Percentiles rank a stretch among this genome's conserved stretches.
phyloP scores from a whole-genome alignment of 2,888 invertebrate genomes.

The Ganaspis brasiliensis region DNA sequence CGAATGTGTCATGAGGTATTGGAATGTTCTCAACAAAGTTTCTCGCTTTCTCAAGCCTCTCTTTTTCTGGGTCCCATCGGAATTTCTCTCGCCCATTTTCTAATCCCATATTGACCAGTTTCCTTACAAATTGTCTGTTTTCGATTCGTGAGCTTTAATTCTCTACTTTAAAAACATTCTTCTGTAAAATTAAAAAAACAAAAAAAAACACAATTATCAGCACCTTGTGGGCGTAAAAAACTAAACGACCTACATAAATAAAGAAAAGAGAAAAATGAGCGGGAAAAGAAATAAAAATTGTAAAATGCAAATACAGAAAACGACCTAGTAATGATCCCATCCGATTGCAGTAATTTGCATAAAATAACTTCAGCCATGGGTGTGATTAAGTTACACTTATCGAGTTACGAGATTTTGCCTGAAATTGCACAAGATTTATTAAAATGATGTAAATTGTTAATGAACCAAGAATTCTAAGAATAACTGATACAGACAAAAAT shows the following conservation, averaged over 20 bases:
- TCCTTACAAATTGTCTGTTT: slow-evolving; percentile 9
- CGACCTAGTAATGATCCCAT: slow-evolving; percentile 11
- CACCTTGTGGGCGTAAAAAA: neutral
- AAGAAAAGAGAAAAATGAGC: slow-evolving; percentile 22
- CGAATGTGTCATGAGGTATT: slow-evolving; percentile 40
- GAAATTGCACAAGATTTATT: slow-evolving; percentile 36
- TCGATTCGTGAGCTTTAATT: neutral
- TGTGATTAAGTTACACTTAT: slow-evolving; percentile 30
- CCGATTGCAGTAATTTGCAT: slow-evolving; percentile 31
- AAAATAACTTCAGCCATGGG: slow-evolving; percentile 1
- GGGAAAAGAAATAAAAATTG: slow-evolving; percentile 14
- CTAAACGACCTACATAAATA: neutral
- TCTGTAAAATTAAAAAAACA: neutral
- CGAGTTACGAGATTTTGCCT: slow-evolving; percentile 32
- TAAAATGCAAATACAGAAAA: slow-evolving; percentile 32
- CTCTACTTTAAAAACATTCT: neutral
- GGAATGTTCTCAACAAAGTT: slow-evolving; percentile 64
- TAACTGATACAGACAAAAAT: neutral
- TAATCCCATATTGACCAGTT: slow-evolving; percentile 52
- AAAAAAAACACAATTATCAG: neutral
- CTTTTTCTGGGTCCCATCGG: slow-evolving; percentile 60
- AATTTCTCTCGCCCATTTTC: slow-evolving; percentile 70
- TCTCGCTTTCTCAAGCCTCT: slow-evolving; percentile 72
- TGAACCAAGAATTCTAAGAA: slow-evolving; percentile 21
- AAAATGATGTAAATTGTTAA: slow-evolving; percentile 14